Percentiles rank a stretch among this genome's conserved stretches.
These are phyloP conservation scores for Sebastes diaconus DNA, from an alignment of 2,797 vertebrate species.

Conservation along the genomic window DNA sequence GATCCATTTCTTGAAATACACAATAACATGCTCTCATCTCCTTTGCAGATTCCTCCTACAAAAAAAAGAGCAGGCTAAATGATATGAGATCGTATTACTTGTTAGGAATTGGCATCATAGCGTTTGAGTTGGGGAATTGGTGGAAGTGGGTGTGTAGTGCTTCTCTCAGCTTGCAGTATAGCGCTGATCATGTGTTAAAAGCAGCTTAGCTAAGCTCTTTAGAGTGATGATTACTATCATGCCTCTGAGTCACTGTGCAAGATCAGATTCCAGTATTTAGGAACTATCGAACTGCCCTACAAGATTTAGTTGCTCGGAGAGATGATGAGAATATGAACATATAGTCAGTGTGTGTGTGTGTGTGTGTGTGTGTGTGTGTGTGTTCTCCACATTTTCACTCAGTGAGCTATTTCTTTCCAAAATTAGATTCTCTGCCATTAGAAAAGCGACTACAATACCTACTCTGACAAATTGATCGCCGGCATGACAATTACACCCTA, in stretches of 20 bases:
- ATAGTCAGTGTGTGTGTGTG: slow-evolving; percentile 10
- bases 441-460: slow-evolving; percentile 19
- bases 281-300: slow-evolving; percentile 27
- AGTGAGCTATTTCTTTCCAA: slow-evolving; percentile 1
- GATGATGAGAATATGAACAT: slow-evolving; percentile 29
- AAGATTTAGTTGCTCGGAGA: slow-evolving; percentile 18
- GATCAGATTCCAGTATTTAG: slow-evolving; percentile 56
- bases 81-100: slow-evolving; percentile 11
- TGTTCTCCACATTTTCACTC: neutral
- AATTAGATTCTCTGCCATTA: slow-evolving; percentile 25
- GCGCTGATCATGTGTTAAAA: slow-evolving; percentile 61
- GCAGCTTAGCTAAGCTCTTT: slow-evolving; percentile 65
- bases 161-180: slow-evolving; percentile 37
- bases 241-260: slow-evolving; percentile 15
- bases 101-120: slow-evolving; percentile 36
- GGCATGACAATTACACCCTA: slow-evolving; percentile 42
- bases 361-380: slow-evolving; percentile 11
- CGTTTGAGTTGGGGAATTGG: slow-evolving; percentile 12
- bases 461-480: slow-evolving; percentile 54
- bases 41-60: slow-evolving; percentile 8
- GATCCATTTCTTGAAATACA: slow-evolving; percentile 27
- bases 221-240: slow-evolving; percentile 51
- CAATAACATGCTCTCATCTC: neutral
- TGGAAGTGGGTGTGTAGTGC: slow-evolving; percentile 36
- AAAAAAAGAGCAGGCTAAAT: neutral